Base-by-base conservation (phyloP, 2,888 invertebrate genomes). In the Bursaphelenchus okinawaensis region DNA sequence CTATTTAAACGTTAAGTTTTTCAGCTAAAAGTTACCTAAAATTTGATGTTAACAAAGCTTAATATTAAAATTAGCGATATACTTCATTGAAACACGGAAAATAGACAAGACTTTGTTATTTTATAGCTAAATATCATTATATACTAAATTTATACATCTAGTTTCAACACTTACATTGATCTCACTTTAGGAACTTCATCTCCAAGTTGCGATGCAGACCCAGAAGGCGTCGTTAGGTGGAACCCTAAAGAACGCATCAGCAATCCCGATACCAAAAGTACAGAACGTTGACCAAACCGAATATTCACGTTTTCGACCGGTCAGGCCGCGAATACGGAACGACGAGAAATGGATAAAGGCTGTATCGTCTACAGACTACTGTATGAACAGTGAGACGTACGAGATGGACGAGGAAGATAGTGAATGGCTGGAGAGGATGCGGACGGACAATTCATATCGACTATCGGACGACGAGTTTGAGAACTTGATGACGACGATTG, bases 341-440 rank as follows among this genome's bases (percentile, higher is more conserved):
- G 40, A 40, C n/a, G 16, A 16, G 40, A 40, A 40, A 40, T 40
- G 40, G 40, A 40, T 40, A 40, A 40, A 40, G n/a, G 40, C 40
- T n/a, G 40, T 40, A 12, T 40, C 40, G 3, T 12, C 12, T 40
- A n/a, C 12, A n/a, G 40, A 40, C n/a, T 40, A 40, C 40, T 40
- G 40, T n/a, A 40, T 40, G 40, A 40, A 40, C 40, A 40, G 40
- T n/a, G 52, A 50, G 23, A 23, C 51, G 9, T 59, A 59, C 51
- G 60, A 59, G 20, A 23, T 59, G 40, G 60, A 59, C 7, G 60
- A 59, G 28, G 60, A 59, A 22, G 60, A 59, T 27, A 20, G 12
- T 8, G 22, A 51, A 19, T 59, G 60, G 60, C 56, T 59, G 22
- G n/a, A 51, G 51, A 1, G 3, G 29, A 19, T 12, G 56, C 20